Base-by-base conservation (phyloP, 2,797 vertebrate species). In the Pogoniulus pusillus region DNA sequence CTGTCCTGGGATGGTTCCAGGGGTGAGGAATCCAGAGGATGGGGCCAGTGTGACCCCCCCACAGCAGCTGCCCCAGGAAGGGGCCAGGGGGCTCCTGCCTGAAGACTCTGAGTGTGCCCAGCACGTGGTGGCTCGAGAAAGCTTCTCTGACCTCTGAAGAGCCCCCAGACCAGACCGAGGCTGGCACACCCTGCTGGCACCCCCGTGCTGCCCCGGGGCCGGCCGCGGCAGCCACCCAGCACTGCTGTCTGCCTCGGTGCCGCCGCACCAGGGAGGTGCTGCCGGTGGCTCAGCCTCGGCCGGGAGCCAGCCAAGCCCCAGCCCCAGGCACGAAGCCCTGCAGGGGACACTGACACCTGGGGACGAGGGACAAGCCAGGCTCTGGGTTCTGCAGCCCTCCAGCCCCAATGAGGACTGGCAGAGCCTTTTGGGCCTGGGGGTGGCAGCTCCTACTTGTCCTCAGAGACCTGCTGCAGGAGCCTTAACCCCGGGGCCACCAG, bases 101-200 rank as follows among this genome's bases (percentile, higher is more conserved):
- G 1, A 8, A 45, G 59, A 14, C 45, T 57, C 16, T 2, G 4
- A 6, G 20, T 2, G 60, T 24, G 26, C 82, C 54, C 53, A 14
- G 7, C 13, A 2, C 14, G 14, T 1, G 32, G 1, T 30, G 8
- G 13, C 1, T 16, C 1, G 32, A 13, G 43, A 75, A 79, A 58
- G 2, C 30, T 16, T 23, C 35, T 5, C 35, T 51, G 63, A 8
- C 71, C 30, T 1, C 1, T 1, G 12, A 27, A 4, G 10, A 16
- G 6, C 10, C 22, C 39, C 20, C 49, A 5, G 43, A 32, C 23
- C 37, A 32, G 34, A 53, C 10, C 23, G 7, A 53, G 19, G 27
- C 35, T 37, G 53, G 26, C 30, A 1, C 14, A 32, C 27, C 75
- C 43, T 0, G 1, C 75, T 54, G 59, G 6, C 63, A 47, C 22